Conservation (phyloP, 1,140 invertebrate genomes). For the Melitaea cinxia region DNA sequence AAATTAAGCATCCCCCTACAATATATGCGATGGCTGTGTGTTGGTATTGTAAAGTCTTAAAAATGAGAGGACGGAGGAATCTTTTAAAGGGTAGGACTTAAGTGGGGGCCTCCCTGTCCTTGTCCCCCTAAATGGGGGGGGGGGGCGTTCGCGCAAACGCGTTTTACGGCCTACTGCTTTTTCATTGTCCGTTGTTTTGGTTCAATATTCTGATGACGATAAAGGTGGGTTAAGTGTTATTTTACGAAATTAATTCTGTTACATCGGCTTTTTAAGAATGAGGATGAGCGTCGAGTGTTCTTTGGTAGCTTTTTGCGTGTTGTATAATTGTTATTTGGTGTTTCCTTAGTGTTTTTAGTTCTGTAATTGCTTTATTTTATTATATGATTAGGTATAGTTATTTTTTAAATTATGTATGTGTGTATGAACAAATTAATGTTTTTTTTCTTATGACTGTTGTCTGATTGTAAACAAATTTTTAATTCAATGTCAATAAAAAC, state of each 20-base stretch:
- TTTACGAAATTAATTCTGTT: slow-evolving; percentile 58
- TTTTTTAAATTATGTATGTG: too few relatives aligned
- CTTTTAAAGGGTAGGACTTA: slow-evolving; percentile 80
- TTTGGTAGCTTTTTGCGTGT: neutral
- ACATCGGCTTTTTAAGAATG: slow-evolving; percentile 38
- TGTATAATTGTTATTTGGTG: neutral
- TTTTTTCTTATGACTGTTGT: too few relatives aligned
- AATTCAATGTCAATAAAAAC: too few relatives aligned
- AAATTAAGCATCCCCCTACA: slow-evolving; percentile 65
- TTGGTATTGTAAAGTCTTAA: slow-evolving; percentile 80
- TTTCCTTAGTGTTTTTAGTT: neutral
- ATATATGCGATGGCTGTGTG: slow-evolving; percentile 57
- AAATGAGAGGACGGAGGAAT: slow-evolving; percentile 79
- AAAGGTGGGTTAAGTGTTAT: slow-evolving; percentile 72
- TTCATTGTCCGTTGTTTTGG: slow-evolving; percentile 75
- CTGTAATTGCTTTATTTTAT: neutral
- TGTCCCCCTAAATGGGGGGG: slow-evolving; percentile 44
- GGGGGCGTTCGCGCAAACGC: slow-evolving; percentile 64
- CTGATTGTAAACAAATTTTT: too few relatives aligned
- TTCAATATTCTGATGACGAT: slow-evolving; percentile 72
- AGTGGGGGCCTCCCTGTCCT: slow-evolving; percentile 59
- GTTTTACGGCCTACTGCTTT: slow-evolving; percentile 66
- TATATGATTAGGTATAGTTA: neutral
- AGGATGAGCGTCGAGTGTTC: slow-evolving; percentile 4
- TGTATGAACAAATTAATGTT: too few relatives aligned